phyloP scores from a whole-genome alignment of 1,140 invertebrate genomes.

The Drosophila repleta region DNA sequence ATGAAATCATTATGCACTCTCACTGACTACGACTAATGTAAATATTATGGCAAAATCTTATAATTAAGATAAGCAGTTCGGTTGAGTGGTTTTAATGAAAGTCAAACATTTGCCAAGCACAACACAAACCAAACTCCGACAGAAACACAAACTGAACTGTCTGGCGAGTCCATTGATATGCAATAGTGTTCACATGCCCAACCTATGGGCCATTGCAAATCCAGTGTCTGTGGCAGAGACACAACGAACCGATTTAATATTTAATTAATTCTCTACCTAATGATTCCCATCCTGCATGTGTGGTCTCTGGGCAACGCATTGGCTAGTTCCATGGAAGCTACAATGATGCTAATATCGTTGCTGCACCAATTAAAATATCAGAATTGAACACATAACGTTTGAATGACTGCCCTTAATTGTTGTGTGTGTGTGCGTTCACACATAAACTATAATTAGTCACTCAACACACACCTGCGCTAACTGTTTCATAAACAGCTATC shows the following conservation, averaged over 20 bases:
- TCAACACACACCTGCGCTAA: too few relatives aligned
- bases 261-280: conserved; percentile 59
- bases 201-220: neutral
- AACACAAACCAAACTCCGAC: conserved; percentile 19
- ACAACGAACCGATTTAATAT: conserved; percentile 37
- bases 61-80: conserved; percentile 76
- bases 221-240: conserved; percentile 5
- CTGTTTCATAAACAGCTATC: too few relatives aligned
- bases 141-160: neutral
- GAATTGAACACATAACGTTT: neutral
- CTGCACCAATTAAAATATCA: neutral
- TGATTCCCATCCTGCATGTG: conserved; percentile 17
- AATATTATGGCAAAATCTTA: conserved; percentile 77
- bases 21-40: conserved; percentile 52
- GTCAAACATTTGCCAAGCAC: conserved; percentile 63
- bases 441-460: too few relatives aligned
- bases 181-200: neutral
- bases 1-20: conserved; percentile 44
- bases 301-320: neutral
- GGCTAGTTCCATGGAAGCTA: neutral
- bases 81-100: conserved; percentile 76
- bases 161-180: conserved; percentile 14
- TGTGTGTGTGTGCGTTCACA: neutral
- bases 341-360: neutral
- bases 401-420: neutral